These are phyloP conservation scores for Dioctria linearis DNA, from an alignment of 2,888 invertebrate species.

Conservation along the genomic window DNA sequence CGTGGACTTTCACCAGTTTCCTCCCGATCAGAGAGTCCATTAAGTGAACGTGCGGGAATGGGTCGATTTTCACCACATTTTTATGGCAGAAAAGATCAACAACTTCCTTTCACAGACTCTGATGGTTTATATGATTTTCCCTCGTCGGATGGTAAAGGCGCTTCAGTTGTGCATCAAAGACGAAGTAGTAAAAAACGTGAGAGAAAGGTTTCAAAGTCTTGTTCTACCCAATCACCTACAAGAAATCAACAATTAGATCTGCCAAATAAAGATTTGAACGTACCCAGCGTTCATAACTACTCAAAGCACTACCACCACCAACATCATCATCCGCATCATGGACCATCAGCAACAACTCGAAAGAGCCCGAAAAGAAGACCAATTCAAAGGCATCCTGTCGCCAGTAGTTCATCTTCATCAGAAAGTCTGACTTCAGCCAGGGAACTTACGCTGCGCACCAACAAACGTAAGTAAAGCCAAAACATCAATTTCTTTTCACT, in stretches of 20 bases:
- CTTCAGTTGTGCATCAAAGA: constrained; percentile 73
- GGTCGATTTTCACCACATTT: constrained; percentile 81
- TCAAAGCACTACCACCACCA: constrained; percentile 64
- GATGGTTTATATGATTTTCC: constrained; percentile 86
- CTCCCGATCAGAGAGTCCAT: constrained; percentile 84
- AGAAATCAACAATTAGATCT: constrained; percentile 75
- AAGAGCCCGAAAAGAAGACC: constrained; percentile 75
- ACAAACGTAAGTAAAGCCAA: constrained; percentile 61
- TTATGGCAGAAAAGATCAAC: constrained; percentile 77
- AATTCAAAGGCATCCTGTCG: constrained; percentile 72
- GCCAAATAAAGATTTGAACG: constrained; percentile 70
- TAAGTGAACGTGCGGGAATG: constrained; percentile 81
- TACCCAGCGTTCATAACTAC: constrained; percentile 61
- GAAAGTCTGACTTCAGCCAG: constrained; percentile 74
- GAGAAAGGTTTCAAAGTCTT: constrained; percentile 73
- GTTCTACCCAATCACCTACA: constrained; percentile 63
- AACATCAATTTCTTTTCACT: not conserved
- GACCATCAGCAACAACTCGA: constrained; percentile 71
- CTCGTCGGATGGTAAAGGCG: constrained; percentile 79
- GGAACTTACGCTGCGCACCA: constrained; percentile 67
- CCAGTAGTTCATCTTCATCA: constrained; percentile 75
- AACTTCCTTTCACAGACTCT: constrained; percentile 82
- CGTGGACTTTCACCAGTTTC: constrained; percentile 81
- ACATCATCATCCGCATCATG: constrained; percentile 64
- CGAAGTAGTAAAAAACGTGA: constrained; percentile 78